Conservation (phyloP, 2,113 vertebrate genomes). For the Oceanites oceanicus region DNA sequence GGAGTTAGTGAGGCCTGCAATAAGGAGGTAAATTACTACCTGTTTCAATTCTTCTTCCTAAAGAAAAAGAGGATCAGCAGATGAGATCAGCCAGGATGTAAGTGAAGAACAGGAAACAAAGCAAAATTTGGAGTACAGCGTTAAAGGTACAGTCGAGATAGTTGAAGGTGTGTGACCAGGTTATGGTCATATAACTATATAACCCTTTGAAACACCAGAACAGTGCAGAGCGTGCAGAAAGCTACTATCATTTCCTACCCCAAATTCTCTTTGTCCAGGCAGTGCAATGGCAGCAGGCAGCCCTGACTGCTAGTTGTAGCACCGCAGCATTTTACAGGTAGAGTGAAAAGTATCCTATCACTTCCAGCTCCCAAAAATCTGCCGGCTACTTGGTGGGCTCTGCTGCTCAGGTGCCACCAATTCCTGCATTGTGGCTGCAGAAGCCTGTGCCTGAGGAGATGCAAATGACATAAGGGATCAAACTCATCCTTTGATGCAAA, state of each 20-base stretch:
- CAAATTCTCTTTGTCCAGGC: neutral
- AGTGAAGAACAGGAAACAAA: conserved; percentile 11
- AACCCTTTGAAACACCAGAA: neutral
- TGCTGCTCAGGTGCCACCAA: neutral
- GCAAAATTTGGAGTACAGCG: neutral
- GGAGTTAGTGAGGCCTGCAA: conserved; percentile 73
- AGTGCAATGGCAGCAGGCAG: neutral
- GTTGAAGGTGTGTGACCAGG: neutral
- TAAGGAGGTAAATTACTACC: conserved; percentile 81
- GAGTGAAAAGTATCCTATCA: neutral
- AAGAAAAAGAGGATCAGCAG: conserved; percentile 78
- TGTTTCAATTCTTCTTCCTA: conserved; percentile 91
- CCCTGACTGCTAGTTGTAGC: neutral
- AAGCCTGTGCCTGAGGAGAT: neutral
- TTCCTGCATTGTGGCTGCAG: neutral
- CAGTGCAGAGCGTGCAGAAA: neutral
- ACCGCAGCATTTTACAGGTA: neutral
- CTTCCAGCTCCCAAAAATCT: neutral
- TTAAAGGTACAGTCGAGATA: neutral
- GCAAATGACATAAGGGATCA: neutral
- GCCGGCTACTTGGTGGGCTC: neutral
- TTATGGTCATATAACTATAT: neutral
- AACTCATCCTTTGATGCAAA: neutral
- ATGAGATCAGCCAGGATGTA: conserved; percentile 62
- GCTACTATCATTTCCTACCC: neutral